These are phyloP conservation scores for Chamaetylas fuelleborni DNA, from an alignment of 2,113 vertebrate genomes.

Conservation along the genomic window DNA sequence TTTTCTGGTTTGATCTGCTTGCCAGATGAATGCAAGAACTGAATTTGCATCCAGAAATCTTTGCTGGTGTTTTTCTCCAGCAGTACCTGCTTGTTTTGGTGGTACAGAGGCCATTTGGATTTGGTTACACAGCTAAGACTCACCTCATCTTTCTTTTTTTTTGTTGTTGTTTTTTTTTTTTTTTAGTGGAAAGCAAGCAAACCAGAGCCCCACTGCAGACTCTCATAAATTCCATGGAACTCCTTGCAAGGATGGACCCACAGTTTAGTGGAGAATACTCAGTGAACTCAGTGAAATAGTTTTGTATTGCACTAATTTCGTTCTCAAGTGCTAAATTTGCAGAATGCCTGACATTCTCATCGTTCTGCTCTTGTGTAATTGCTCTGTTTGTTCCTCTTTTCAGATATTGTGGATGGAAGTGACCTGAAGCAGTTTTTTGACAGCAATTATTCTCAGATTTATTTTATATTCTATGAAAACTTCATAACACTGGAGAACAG, in stretches of 20 bases:
- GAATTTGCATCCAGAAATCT: not conserved
- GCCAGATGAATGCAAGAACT: not conserved
- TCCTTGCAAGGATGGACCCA: not conserved
- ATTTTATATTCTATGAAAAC: slow-evolving; percentile 99
- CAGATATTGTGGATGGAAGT: slow-evolving; percentile 91
- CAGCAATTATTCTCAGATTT: slow-evolving; percentile 96
- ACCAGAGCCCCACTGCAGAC: not conserved
- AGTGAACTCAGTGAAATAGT: not conserved
- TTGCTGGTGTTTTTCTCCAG: not conserved
- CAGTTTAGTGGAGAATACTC: not conserved
- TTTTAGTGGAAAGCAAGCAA: not conserved
- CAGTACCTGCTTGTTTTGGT: not conserved
- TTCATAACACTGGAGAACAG: slow-evolving; percentile 98
- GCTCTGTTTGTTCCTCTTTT: not conserved
- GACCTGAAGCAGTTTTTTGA: slow-evolving; percentile 98
- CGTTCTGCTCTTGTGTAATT: not conserved
- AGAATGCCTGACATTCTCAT: not conserved
- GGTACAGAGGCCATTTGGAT: not conserved
- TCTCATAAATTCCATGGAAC: not conserved
- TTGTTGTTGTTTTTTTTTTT: not conserved
- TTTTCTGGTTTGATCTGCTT: not conserved
- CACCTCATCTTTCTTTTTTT: no score
- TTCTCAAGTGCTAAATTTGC: not conserved
- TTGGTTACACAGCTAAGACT: not conserved
- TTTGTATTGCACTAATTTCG: not conserved